These are phyloP conservation scores for Scaptomyza flava DNA, from an alignment of 2,888 invertebrate genomes.

Conservation along the genomic window DNA sequence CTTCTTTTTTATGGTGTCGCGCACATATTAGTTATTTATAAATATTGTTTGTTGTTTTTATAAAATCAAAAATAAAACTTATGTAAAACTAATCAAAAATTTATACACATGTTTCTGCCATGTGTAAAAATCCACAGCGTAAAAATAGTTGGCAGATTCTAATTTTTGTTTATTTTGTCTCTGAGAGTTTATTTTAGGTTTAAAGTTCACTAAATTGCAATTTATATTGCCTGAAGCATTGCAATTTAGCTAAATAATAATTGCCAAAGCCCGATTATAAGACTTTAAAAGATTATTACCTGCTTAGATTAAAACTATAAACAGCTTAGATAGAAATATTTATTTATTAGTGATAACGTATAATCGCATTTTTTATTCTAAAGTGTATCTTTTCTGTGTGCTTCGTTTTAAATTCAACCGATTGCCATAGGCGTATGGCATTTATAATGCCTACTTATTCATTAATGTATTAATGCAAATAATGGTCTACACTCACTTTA, in stretches of 20 bases:
- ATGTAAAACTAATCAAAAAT: constrained; percentile 63
- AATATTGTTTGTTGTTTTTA: constrained; percentile 50
- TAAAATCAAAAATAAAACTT: constrained; percentile 71
- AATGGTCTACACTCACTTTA: neutral
- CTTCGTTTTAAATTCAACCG: neutral
- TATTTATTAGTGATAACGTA: too few relatives aligned
- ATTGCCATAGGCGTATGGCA: constrained; percentile 5
- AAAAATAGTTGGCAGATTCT: constrained; percentile 52
- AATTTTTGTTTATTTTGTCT: constrained; percentile 59
- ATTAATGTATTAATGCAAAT: constrained; percentile 35
- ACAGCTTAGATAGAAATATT: neutral
- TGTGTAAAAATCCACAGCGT: constrained; percentile 40
- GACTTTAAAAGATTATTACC: neutral
- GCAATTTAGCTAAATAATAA: neutral
- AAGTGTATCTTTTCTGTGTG: neutral
- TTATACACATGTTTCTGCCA: constrained; percentile 38
- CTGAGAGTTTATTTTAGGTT: too few relatives aligned
- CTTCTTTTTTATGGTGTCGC: neutral
- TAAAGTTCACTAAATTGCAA: neutral
- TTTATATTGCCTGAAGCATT: neutral
- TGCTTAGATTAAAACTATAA: neutral
- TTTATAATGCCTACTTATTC: constrained; percentile 21
- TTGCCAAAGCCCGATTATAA: neutral
- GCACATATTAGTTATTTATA: constrained; percentile 55
- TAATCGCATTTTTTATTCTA: neutral